Evolutionary conservation across 1,140 invertebrate species (phyloP).

Genomic region (Apolygus lucorum): DNA sequence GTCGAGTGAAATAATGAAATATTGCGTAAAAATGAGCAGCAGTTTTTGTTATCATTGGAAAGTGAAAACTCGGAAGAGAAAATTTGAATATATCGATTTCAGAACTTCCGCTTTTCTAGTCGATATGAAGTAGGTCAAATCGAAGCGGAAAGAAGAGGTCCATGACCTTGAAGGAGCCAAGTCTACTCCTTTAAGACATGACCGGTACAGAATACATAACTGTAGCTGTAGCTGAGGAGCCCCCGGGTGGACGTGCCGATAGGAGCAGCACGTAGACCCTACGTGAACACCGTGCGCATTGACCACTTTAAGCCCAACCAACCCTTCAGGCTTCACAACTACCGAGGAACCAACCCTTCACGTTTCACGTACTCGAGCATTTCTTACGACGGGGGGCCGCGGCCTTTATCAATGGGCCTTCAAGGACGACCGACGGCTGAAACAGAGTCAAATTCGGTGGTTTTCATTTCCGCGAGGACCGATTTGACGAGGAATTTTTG

Average conservation of each 20-base stretch:
- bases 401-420: constrained; percentile 6
- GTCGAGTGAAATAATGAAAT: too few species aligned
- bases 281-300: constrained; percentile 16
- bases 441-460: too few species aligned
- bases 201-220: constrained; percentile 16
- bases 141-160: not conserved
- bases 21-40: too few species aligned
- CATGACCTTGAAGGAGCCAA: constrained; percentile 9
- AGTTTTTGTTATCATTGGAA: too few species aligned
- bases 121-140: not conserved
- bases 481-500: too few species aligned
- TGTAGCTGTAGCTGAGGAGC: constrained; percentile 5
- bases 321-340: constrained; percentile 3
- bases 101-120: not conserved
- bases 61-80: too few species aligned
- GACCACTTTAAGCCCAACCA: constrained; percentile 7
- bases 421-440: too few species aligned
- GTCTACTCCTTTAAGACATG: constrained; percentile 3
- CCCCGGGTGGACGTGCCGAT: constrained; percentile 11
- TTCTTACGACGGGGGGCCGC: not conserved
- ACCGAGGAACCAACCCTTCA: constrained; percentile 4
- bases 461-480: too few species aligned
- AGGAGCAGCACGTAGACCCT: constrained; percentile 14
- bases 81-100: too few species aligned
- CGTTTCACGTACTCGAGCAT: constrained; percentile 10